A percentile compares a stretch with the other conserved stretches of the same genome.
phyloP scores from a whole-genome alignment of 2,797 vertebrate genomes.

The Myiotriccus ornatus region DNA sequence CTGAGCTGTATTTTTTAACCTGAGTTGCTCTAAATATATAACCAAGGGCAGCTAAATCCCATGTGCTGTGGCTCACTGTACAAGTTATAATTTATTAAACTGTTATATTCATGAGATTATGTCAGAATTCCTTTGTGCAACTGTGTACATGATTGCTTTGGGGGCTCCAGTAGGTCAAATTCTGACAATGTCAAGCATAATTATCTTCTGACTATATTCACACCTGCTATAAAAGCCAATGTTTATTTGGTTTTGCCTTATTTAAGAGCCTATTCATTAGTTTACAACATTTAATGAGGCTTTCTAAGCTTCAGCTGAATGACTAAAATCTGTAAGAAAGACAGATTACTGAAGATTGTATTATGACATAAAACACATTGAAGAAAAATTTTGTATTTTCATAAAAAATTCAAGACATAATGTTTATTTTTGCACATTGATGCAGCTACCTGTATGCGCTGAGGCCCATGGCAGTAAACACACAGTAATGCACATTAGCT shows the following conservation, averaged over 20 bases:
- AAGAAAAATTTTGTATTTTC: not conserved
- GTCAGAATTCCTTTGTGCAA: conserved; percentile 32
- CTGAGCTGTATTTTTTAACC: not conserved
- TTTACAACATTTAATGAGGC: not conserved
- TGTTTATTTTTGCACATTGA: conserved; percentile 14
- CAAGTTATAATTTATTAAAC: conserved; percentile 36
- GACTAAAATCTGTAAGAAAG: conserved; percentile 11
- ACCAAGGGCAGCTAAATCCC: not conserved
- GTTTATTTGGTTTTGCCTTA: not conserved
- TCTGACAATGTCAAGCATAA: conserved; percentile 1
- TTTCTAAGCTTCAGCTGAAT: not conserved
- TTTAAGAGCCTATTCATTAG: not conserved
- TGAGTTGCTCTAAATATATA: not conserved
- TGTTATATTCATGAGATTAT: conserved; percentile 32
- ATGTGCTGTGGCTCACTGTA: not conserved
- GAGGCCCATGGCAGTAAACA: not conserved
- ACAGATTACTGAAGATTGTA: not conserved
- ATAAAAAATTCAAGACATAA: conserved; percentile 18
- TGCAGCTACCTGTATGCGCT: not conserved
- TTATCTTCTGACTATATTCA: conserved; percentile 57
- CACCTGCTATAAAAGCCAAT: not conserved
- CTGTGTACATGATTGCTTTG: not conserved
- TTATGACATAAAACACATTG: conserved; percentile 26
- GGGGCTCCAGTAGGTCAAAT: conserved; percentile 8
- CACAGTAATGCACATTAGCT: not conserved